Percentiles rank a stretch among this genome's conserved stretches.
Conservation (phyloP, 92 coral and sea anemone genomes). For the Porites divaricata region DNA sequence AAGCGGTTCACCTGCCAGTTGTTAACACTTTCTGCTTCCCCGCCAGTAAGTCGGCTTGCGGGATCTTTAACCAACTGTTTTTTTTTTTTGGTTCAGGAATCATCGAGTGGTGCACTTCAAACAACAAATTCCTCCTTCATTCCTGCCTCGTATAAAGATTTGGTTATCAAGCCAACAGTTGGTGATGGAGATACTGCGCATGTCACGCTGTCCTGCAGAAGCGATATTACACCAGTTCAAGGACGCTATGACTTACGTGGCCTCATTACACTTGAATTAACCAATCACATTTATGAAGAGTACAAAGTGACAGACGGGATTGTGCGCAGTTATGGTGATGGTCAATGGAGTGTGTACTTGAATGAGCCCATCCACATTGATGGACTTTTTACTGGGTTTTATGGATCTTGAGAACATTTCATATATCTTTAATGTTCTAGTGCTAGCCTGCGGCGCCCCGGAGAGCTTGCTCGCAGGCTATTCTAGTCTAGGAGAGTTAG, state of each 20-base stretch:
- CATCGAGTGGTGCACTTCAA: not conserved
- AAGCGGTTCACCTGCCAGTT: too few relatives aligned
- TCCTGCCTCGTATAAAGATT: not conserved
- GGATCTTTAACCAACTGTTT: not conserved
- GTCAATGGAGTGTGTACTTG: conserved; percentile 52
- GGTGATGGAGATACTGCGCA: conserved; percentile 55
- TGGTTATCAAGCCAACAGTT: conserved; percentile 28
- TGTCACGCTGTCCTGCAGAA: conserved; percentile 43
- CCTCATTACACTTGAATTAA: conserved; percentile 44
- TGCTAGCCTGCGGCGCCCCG: too few relatives aligned
- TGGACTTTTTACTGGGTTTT: conserved; percentile 59
- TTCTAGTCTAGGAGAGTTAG: too few relatives aligned
- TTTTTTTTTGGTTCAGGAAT: not conserved
- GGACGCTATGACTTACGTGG: conserved; percentile 46
- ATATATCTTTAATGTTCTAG: too few relatives aligned
- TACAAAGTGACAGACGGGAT: conserved; percentile 27
- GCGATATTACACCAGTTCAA: conserved; percentile 45
- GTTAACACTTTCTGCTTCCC: too few relatives aligned
- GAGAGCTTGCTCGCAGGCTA: too few relatives aligned
- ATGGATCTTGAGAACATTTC: conserved; percentile 7
- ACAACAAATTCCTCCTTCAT: not conserved
- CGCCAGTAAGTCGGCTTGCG: too few relatives aligned
- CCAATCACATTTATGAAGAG: conserved; percentile 26
- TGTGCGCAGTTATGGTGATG: conserved; percentile 38
- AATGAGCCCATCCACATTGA: conserved; percentile 28